Percentiles rank a stretch among this genome's conserved stretches.
phyloP scores from a whole-genome alignment of 2,113 vertebrate species.

The Coracopsis vasa region DNA sequence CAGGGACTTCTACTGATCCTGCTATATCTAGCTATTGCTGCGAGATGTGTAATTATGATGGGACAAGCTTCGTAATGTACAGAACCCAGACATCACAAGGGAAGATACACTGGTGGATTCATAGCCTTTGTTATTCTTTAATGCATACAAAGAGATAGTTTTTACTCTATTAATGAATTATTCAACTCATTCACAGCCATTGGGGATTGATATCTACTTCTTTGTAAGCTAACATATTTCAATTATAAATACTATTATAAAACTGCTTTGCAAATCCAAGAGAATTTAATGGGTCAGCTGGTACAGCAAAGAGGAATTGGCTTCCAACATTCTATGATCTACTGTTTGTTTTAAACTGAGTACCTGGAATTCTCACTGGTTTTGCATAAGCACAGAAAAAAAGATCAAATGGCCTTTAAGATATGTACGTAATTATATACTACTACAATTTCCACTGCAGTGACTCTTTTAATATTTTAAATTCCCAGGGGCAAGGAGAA shows the following conservation, averaged over 20 bases:
- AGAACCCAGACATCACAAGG: neutral
- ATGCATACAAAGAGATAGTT: neutral
- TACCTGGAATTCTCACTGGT: neutral
- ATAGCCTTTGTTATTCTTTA: neutral
- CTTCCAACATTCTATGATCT: neutral
- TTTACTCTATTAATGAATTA: neutral
- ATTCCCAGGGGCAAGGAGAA: neutral
- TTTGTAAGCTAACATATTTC: neutral
- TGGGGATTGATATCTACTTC: neutral
- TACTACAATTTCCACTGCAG: neutral
- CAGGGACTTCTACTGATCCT: neutral
- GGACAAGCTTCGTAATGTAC: neutral
- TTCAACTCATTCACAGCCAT: neutral
- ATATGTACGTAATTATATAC: neutral
- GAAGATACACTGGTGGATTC: neutral
- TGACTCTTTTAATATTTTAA: neutral
- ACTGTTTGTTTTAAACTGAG: neutral
- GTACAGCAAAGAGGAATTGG: neutral
- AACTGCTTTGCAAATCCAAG: neutral
- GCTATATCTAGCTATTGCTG: neutral
- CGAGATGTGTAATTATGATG: neutral
- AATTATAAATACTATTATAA: neutral
- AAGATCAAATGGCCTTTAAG: neutral
- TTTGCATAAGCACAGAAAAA: neutral
- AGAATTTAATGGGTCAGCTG: neutral